phyloP scores from a whole-genome alignment of 1,140 invertebrate genomes.

The Heliconius nattereri region DNA sequence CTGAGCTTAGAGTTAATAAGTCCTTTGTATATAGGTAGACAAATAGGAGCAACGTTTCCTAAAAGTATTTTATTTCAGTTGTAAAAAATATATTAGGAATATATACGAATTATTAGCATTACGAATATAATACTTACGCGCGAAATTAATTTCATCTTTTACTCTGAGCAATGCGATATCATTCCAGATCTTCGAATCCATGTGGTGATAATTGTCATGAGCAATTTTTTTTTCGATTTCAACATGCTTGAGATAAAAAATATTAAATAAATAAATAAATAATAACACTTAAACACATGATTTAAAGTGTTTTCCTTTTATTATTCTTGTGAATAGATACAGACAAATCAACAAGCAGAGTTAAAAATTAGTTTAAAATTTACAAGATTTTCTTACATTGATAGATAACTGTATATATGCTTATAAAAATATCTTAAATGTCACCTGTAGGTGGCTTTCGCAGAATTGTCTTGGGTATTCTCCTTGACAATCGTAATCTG shows the following conservation, averaged over 20 bases:
- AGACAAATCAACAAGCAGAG: too few relatives aligned
- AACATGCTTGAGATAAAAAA: background rate
- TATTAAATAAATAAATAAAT: background rate
- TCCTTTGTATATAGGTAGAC: background rate
- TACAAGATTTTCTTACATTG: too few relatives aligned
- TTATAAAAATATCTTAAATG: background rate
- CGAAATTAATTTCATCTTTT: constrained; percentile 29
- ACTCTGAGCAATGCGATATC: constrained; percentile 42
- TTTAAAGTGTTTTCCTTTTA: too few relatives aligned
- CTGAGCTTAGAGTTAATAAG: background rate
- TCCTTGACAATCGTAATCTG: constrained; percentile 8
- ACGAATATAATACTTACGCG: constrained; percentile 31
- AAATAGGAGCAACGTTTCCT: background rate
- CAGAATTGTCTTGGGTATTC: constrained; percentile 14
- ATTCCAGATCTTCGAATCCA: background rate
- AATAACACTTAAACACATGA: too few relatives aligned
- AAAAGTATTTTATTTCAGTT: background rate
- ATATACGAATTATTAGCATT: too few relatives aligned
- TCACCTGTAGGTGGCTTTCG: constrained; percentile 39
- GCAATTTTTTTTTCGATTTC: background rate
- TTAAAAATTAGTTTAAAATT: too few relatives aligned
- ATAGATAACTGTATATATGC: background rate
- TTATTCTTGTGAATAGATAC: background rate
- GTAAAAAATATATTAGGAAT: too few relatives aligned
- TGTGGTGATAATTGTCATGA: background rate